Evolutionary conservation across 2,113 vertebrate species (phyloP).

Genomic region (Osmerus eperlanus): DNA sequence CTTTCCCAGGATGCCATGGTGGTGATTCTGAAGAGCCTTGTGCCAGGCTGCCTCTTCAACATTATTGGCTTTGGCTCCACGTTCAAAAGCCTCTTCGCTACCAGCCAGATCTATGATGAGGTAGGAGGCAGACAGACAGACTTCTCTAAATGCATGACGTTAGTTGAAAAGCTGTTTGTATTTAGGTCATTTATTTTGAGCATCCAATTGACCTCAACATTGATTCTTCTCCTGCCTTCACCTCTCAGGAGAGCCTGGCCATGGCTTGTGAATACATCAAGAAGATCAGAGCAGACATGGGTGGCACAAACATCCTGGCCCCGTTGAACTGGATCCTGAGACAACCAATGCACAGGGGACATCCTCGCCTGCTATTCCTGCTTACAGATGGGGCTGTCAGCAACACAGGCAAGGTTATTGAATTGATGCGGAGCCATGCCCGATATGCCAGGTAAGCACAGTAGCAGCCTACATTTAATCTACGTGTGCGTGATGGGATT

Average conservation of each 20-base stretch:
- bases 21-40: constrained; percentile 88
- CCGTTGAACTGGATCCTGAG: constrained; percentile 85
- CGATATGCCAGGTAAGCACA: constrained; percentile 79
- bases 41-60: constrained; percentile 88
- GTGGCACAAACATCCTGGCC: constrained; percentile 81
- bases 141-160: neutral
- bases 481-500: too few relatives aligned
- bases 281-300: constrained; percentile 85
- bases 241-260: constrained; percentile 79
- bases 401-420: constrained; percentile 87
- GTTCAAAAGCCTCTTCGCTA: constrained; percentile 84
- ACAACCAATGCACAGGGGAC: constrained; percentile 82
- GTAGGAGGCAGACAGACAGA: constrained; percentile 59
- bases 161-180: too few relatives aligned
- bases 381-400: constrained; percentile 75
- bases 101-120: constrained; percentile 86
- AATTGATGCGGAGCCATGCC: constrained; percentile 81
- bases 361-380: constrained; percentile 88
- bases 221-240: neutral
- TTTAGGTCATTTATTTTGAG: too few relatives aligned
- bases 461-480: neutral
- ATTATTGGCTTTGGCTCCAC: constrained; percentile 87
- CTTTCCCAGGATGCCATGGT: constrained; percentile 84
- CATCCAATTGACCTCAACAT: neutral
- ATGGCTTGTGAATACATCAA: constrained; percentile 81